Base-by-base conservation (phyloP, 2,113 vertebrate species). In the Lepisosteus oculatus region DNA sequence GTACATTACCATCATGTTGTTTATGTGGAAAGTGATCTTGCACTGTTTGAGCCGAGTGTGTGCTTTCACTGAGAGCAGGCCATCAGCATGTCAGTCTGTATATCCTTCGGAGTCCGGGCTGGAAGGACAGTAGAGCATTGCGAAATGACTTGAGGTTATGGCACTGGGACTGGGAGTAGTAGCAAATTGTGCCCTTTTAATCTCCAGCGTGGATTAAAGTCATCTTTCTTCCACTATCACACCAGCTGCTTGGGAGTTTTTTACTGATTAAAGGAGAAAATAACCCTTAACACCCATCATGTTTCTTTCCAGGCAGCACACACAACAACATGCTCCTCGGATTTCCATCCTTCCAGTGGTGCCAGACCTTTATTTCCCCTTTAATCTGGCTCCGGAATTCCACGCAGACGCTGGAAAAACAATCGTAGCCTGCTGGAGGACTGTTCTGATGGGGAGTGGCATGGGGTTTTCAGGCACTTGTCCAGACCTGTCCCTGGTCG, bases 181-280 rank as follows among this genome's bases (percentile, higher is more conserved):
- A 5, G 61, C 76, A 67, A 59, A 69, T 57, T 51, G 45, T 64
- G 63, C 29, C 57, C 55, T 65, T 69, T 55, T 76, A 70, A 80
- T 72, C 72, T 74, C 71, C 75, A 69, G 72, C 72, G 72, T 74
- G 67, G 72, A 74, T 76, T 70, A 72, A 66, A 55, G 67, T 15
- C 44, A 13, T 4, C n/a, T 1, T 12, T 45, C 70, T 17, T 70
- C 61, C 47, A 51, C 47, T 70, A 69, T 72, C 55, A 70, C 43
- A 61, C 74, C 79, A 76, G 72, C 74, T 74, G 74, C 55, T 72
- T 78, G 61, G 29, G 29, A 73, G 43, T 54, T 54, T 62, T 43
- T 76, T 54, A 62, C 69, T 74, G 65, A 66, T 64, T 11, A 42
- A 42, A 70, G 47, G 47, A 51, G 9, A 51, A 51, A 51, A 6